Percentiles rank a stretch among this genome's conserved stretches.
Evolutionary conservation across 1,140 invertebrate genomes (phyloP).

Genomic region (Psix sp.): DNA sequence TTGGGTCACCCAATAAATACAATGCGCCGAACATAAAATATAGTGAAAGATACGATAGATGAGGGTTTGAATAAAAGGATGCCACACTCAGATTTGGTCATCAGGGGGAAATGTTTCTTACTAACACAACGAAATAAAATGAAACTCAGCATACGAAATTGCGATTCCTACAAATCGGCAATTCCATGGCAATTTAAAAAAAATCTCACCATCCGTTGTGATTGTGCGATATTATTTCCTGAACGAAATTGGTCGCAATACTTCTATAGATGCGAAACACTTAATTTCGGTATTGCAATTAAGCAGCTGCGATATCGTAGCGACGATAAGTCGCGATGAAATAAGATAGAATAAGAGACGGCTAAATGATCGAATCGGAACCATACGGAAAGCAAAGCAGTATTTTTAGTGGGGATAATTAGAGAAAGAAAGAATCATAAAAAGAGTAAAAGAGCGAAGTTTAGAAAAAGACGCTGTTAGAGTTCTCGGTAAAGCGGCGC

Average conservation of each 20-base stretch:
- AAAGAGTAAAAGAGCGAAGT: slow-evolving; percentile 17
- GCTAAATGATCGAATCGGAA: slow-evolving; percentile 54
- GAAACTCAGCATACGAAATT: too few species aligned
- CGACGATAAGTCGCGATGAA: slow-evolving; percentile 28
- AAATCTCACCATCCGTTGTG: too few species aligned
- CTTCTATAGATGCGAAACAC: slow-evolving; percentile 7
- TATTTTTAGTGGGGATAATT: slow-evolving; percentile 66
- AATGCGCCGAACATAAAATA: slow-evolving; percentile 12
- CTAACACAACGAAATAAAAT: too few species aligned
- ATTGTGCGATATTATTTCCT: slow-evolving; percentile 37
- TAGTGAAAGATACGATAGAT: slow-evolving; percentile 33
- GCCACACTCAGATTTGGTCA: slow-evolving; percentile 69
- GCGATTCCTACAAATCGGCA: too few species aligned
- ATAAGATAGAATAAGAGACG: slow-evolving; percentile 34
- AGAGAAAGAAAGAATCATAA: slow-evolving; percentile 62
- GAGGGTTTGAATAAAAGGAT: slow-evolving; percentile 71
- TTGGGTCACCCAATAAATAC: slow-evolving; percentile 72
- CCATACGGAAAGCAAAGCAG: slow-evolving; percentile 39
- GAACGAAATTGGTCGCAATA: neutral
- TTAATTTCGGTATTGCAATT: slow-evolving; percentile 16
- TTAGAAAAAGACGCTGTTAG: slow-evolving; percentile 36
- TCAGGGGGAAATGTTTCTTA: slow-evolving; percentile 71
- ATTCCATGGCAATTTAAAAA: too few species aligned
- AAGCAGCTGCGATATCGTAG: slow-evolving; percentile 19
- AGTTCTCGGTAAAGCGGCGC: slow-evolving; percentile 71